A percentile compares a stretch with the other conserved stretches of the same genome.
phyloP scores from a whole-genome alignment of 2,113 vertebrate species.

The Siniperca knerii region DNA sequence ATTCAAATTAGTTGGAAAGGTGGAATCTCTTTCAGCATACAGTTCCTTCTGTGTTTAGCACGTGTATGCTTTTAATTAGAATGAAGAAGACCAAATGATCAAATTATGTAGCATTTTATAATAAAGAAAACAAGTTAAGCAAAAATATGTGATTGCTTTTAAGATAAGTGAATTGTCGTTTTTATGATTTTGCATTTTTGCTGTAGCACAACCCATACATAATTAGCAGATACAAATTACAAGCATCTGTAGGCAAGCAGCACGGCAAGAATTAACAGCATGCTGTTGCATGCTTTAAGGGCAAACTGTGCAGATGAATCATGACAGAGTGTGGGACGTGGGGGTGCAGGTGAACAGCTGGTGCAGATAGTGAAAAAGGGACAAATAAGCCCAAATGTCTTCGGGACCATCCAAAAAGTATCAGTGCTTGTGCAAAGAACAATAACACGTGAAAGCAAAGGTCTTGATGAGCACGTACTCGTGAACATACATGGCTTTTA shows the following conservation, averaged over 20 bases:
- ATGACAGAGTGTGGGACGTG: not conserved
- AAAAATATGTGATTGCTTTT: not conserved
- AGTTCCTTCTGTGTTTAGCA: not conserved
- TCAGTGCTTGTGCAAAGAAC: not conserved
- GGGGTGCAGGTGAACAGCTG: conserved; percentile 14
- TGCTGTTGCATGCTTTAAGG: not conserved
- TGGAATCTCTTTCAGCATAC: not conserved
- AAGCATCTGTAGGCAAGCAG: conserved; percentile 3
- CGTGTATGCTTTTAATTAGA: not conserved
- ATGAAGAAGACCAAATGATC: not conserved
- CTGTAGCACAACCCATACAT: not conserved
- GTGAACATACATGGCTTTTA: not conserved
- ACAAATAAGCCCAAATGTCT: conserved; percentile 1
- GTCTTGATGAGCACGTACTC: not conserved
- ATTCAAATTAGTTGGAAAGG: not conserved
- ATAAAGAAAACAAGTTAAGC: not conserved
- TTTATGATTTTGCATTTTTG: not conserved
- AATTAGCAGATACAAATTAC: not conserved
- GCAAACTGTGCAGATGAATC: not conserved
- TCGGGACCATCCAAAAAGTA: not conserved
- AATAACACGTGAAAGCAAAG: not conserved
- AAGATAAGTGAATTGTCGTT: not conserved
- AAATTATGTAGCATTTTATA: not conserved
- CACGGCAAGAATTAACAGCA: not conserved
- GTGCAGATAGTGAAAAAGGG: conserved; percentile 7